Evolutionary conservation across 2,888 invertebrate genomes (phyloP).

Genomic region (Phengaris arion): DNA sequence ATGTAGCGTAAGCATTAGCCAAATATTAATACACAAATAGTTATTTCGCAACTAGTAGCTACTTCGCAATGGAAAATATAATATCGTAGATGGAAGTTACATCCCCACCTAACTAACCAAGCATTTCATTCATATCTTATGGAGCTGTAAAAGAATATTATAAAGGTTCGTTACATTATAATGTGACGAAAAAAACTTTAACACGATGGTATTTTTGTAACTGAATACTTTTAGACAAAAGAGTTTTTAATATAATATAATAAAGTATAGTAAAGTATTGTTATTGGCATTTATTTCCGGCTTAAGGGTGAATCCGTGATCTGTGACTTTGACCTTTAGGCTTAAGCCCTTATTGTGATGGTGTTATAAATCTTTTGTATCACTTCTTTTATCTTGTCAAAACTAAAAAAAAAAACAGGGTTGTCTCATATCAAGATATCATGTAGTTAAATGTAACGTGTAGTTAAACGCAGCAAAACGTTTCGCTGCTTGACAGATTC

Average conservation of each 20-base stretch:
- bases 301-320: slow-evolving; percentile 41
- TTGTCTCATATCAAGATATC: not conserved
- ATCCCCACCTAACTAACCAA: too few relatives aligned
- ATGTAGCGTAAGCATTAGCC: not conserved
- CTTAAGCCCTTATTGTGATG: slow-evolving; percentile 10
- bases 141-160: too few relatives aligned
- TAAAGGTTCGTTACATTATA: too few relatives aligned
- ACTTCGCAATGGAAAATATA: too few relatives aligned
- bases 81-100: too few relatives aligned
- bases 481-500: too few relatives aligned
- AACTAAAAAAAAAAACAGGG: not conserved
- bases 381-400: not conserved
- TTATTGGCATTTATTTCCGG: slow-evolving; percentile 41
- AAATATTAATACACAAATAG: too few relatives aligned
- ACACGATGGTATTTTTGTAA: not conserved
- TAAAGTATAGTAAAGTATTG: not conserved
- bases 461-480: too few relatives aligned
- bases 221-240: not conserved
- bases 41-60: too few relatives aligned
- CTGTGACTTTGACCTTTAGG: slow-evolving; percentile 30
- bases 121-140: too few relatives aligned
- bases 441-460: not conserved
- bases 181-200: too few relatives aligned
- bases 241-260: slow-evolving; percentile 25
- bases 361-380: slow-evolving; percentile 13